Evolutionary conservation across 1,140 invertebrate genomes (phyloP).

Genomic region (Ptiloglossa arizonensis): DNA sequence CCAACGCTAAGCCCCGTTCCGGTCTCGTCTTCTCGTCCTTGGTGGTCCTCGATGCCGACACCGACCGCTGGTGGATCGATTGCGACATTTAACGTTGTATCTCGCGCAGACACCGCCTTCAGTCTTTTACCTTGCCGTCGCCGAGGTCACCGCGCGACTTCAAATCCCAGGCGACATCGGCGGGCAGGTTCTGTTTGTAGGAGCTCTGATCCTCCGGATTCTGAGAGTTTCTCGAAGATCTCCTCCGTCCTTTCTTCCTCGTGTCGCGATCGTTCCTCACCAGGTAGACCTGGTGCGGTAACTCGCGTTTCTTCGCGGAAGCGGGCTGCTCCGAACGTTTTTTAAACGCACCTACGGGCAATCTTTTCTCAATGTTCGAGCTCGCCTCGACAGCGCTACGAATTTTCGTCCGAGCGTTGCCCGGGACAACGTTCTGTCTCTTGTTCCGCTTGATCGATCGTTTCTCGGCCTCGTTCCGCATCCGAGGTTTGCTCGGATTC

Average conservation of each 20-base stretch:
- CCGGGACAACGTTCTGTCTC: slow-evolving; percentile 17
- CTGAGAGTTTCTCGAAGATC: neutral
- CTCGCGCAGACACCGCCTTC: too few relatives aligned
- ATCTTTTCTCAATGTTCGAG: slow-evolving; percentile 9
- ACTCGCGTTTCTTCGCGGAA: slow-evolving; percentile 43
- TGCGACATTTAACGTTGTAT: neutral
- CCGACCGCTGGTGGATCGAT: neutral
- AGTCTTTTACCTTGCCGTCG: slow-evolving; percentile 16
- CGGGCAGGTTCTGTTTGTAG: neutral
- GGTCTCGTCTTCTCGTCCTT: slow-evolving; percentile 24
- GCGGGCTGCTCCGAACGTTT: slow-evolving; percentile 19
- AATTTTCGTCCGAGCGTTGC: neutral
- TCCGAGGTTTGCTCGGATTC: neutral
- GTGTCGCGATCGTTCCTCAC: slow-evolving; percentile 22
- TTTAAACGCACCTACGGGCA: neutral
- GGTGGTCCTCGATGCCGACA: neutral
- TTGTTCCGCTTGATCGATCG: slow-evolving; percentile 9
- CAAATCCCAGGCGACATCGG: neutral
- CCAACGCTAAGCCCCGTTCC: neutral
- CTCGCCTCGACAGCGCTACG: neutral
- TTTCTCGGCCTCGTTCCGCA: neutral
- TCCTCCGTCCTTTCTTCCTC: slow-evolving; percentile 16
- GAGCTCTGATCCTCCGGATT: neutral
- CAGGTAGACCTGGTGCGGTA: slow-evolving; percentile 9
- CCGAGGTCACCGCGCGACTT: neutral